Percentiles rank a stretch among this genome's conserved stretches.
Conservation (phyloP, 2,888 invertebrate genomes). For the Eupeodes latifasciatus region DNA sequence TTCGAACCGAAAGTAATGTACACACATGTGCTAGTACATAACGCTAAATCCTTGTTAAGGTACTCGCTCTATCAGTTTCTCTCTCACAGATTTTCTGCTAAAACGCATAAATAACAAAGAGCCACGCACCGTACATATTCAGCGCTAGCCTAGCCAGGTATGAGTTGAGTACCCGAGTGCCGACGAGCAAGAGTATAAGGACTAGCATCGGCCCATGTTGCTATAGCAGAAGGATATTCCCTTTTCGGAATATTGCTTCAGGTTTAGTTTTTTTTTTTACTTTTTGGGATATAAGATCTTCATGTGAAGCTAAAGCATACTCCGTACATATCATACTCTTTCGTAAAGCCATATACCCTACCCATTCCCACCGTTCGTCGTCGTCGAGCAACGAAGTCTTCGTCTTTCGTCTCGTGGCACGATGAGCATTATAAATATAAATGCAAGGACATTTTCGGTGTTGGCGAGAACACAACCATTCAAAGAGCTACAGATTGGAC, state of each 20-base stretch:
- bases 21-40: constrained; percentile 57
- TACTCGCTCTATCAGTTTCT: constrained; percentile 43
- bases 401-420: constrained; percentile 9
- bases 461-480: constrained; percentile 34
- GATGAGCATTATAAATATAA: constrained; percentile 74
- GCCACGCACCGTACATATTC: neutral
- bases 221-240: constrained; percentile 9
- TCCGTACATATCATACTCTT: constrained; percentile 29
- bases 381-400: too few relatives aligned
- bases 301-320: neutral
- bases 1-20: constrained; percentile 61
- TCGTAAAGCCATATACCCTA: constrained; percentile 51
- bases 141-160: neutral
- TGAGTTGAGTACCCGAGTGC: neutral
- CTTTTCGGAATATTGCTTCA: constrained; percentile 35
- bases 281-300: neutral
- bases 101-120: constrained; percentile 68
- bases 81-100: constrained; percentile 54
- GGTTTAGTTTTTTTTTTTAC: neutral
- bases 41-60: constrained; percentile 71
- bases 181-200: neutral
- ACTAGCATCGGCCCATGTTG: neutral
- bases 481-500: neutral
- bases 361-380: constrained; percentile 36
- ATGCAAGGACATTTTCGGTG: constrained; percentile 72